phyloP scores from a whole-genome alignment of 2,113 vertebrate genomes.

The cattle (Bos taurus) region ARS-UCD2.0 NC_037331.1:63742001-63742500 shows the following conservation, averaged over 20 bases:
- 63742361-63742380: fast-evolving
- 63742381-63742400: background rate
- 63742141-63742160: background rate
- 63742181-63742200: background rate
- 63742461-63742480: background rate
- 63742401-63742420: background rate
- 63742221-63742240: background rate
- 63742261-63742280: background rate
- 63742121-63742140: background rate
- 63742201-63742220: background rate
- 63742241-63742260: background rate
- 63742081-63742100: background rate
- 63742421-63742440: no score
- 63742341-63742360: no score
- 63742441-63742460: background rate
- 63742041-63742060: background rate
- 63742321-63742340: background rate
- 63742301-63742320: background rate
- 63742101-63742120: background rate
- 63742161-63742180: background rate
- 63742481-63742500: background rate
- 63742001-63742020: background rate
- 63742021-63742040: background rate
- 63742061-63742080: background rate
- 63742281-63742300: background rate